Percentiles rank a stretch among this genome's conserved stretches.
Conservation (phyloP, 2,888 invertebrate species). For the Macrophya alboannulata region DNA sequence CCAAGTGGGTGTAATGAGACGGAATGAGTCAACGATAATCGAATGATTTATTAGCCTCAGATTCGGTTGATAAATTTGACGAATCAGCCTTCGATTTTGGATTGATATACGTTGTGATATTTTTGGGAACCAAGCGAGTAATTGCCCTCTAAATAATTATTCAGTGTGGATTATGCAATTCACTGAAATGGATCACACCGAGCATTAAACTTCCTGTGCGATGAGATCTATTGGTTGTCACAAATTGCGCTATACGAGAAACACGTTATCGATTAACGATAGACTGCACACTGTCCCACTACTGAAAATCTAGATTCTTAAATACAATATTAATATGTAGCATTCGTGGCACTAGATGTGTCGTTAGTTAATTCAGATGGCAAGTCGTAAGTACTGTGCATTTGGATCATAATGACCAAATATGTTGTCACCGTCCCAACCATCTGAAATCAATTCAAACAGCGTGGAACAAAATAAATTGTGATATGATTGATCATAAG, state of each 20-base stretch:
- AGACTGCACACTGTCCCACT: background rate
- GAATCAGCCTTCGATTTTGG: background rate
- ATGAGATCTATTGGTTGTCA: background rate
- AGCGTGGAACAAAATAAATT: background rate
- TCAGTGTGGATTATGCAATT: background rate
- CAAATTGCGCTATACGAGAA: background rate
- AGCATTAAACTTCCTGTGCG: background rate
- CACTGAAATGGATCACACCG: background rate
- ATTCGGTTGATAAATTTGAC: background rate
- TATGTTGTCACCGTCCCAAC: slow-evolving; percentile 71
- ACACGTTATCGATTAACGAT: background rate
- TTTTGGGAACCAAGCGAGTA: too few relatives aligned
- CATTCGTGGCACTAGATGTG: background rate
- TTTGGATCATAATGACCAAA: slow-evolving; percentile 72
- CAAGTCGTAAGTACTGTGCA: background rate
- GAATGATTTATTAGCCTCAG: background rate
- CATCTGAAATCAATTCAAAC: slow-evolving; percentile 62
- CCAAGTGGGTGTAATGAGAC: background rate
- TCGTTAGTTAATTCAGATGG: background rate
- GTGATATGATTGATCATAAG: background rate
- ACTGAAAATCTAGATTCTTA: background rate
- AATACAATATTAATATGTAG: background rate
- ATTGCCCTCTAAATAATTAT: background rate
- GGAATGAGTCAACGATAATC: slow-evolving; percentile 11
- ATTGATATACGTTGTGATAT: background rate